phyloP scores from a whole-genome alignment of 37 sponge, comb jelly and placozoan genomes.

The Petrosia ficiformis region DNA sequence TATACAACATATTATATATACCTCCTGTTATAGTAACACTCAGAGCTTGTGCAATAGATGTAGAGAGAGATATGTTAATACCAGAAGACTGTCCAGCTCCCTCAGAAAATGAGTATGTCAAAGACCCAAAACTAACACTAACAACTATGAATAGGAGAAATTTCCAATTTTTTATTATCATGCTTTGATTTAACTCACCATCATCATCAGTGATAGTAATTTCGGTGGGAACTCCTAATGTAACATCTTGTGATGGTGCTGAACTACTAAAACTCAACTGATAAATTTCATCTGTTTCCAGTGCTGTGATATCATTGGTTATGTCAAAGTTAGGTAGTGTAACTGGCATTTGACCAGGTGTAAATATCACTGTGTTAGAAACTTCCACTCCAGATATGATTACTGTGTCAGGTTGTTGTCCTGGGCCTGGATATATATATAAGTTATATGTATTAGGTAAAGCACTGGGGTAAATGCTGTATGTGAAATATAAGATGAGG shows the following conservation, averaged over 20 bases:
- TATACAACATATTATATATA: background rate
- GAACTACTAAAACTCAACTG: background rate
- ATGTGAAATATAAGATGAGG: too few relatives aligned
- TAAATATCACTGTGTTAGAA: too few relatives aligned
- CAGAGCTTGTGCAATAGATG: background rate
- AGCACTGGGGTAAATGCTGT: too few relatives aligned
- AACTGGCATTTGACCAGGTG: too few relatives aligned
- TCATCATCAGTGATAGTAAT: constrained; percentile 2
- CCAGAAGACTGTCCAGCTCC: background rate
- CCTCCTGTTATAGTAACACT: background rate
- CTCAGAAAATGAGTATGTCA: background rate
- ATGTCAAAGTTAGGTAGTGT: background rate
- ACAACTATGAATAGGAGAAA: background rate
- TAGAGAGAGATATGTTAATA: background rate
- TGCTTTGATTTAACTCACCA: background rate
- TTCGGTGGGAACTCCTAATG: background rate
- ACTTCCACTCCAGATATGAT: too few relatives aligned
- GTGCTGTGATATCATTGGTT: background rate
- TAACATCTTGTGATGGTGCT: background rate
- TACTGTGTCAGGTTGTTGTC: too few relatives aligned
- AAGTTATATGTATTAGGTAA: too few relatives aligned
- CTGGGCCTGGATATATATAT: too few relatives aligned
- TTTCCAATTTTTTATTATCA: background rate
- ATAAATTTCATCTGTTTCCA: background rate
- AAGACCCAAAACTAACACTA: background rate